A percentile compares a stretch with the other conserved stretches of the same genome.
Evolutionary conservation across 2,113 vertebrate genomes (phyloP).

Genomic region (Opisthocomus hoazin): DNA sequence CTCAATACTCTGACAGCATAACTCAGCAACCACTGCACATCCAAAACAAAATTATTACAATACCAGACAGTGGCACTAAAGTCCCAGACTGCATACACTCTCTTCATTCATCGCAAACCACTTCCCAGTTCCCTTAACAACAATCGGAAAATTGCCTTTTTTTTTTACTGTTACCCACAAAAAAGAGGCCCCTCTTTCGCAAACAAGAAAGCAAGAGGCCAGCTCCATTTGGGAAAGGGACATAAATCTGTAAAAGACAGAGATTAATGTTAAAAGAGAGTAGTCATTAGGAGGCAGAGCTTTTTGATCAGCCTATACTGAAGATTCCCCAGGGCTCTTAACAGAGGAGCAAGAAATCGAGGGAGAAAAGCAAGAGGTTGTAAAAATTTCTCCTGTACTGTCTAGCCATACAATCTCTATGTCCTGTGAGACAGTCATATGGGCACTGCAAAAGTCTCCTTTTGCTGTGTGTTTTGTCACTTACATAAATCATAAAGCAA

Average conservation of each 20-base stretch:
- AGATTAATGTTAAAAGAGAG: neutral
- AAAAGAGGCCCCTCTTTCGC: neutral
- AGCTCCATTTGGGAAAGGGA: neutral
- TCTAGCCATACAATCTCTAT: neutral
- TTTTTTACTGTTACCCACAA: neutral
- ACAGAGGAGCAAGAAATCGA: neutral
- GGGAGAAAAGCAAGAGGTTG: neutral
- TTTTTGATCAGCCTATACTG: neutral
- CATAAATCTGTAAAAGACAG: neutral
- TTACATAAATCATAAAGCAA: neutral
- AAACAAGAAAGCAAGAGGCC: neutral
- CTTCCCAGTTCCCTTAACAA: neutral
- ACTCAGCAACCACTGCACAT: neutral
- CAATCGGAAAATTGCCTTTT: neutral
- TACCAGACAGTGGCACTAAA: neutral
- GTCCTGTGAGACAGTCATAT: neutral
- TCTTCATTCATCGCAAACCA: neutral
- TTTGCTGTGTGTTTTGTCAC: neutral
- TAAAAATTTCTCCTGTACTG: neutral
- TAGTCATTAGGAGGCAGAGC: neutral
- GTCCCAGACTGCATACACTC: neutral
- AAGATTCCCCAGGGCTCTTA: neutral
- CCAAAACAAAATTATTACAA: neutral
- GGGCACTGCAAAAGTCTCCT: neutral
- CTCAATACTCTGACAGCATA: neutral